phyloP scores from a whole-genome alignment of 1,140 invertebrate genomes.

The Sycobia sp. region DNA sequence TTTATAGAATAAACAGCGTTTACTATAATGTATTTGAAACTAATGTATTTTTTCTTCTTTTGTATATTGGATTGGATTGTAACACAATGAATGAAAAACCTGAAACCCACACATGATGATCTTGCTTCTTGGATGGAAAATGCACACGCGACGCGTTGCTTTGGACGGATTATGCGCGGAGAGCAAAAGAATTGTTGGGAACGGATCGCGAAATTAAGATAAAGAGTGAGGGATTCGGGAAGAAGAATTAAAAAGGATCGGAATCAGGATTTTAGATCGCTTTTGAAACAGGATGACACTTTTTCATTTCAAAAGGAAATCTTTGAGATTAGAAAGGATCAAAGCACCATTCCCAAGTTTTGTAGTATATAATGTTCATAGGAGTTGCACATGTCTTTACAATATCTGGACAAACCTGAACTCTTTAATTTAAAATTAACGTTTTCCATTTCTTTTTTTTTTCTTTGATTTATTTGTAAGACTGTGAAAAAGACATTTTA shows the following conservation, averaged over 20 bases:
- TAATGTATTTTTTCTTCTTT: conserved; percentile 65
- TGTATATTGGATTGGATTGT: conserved; percentile 65
- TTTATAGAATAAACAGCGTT: conserved; percentile 24
- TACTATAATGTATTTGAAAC: conserved; percentile 42
- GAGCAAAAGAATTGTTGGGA: conserved; percentile 46
- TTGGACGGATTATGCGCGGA: conserved; percentile 60
- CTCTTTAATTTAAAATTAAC: conserved; percentile 1
- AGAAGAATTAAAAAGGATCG: conserved; percentile 36
- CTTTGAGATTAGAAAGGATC: conserved; percentile 32
- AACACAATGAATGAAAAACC: conserved; percentile 64
- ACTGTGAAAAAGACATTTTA: conserved; percentile 11
- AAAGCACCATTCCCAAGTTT: conserved; percentile 35
- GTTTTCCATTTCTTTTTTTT: conserved; percentile 3
- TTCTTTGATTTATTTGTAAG: conserved; percentile 18
- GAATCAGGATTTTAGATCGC: conserved; percentile 26
- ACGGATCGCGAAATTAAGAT: conserved; percentile 32
- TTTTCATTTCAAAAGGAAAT: conserved; percentile 36
- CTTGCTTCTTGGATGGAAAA: conserved; percentile 62
- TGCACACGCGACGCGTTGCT: conserved; percentile 48
- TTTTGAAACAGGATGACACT: conserved; percentile 18
- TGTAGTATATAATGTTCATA: conserved; percentile 24
- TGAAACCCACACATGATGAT: conserved; percentile 59
- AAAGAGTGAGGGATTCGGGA: conserved; percentile 31
- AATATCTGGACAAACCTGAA: conserved; percentile 19
- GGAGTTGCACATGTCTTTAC: conserved; percentile 27